These are phyloP conservation scores for Phalacrocorax pelagicus DNA, from an alignment of 2,113 vertebrate species.

Conservation along the genomic window DNA sequence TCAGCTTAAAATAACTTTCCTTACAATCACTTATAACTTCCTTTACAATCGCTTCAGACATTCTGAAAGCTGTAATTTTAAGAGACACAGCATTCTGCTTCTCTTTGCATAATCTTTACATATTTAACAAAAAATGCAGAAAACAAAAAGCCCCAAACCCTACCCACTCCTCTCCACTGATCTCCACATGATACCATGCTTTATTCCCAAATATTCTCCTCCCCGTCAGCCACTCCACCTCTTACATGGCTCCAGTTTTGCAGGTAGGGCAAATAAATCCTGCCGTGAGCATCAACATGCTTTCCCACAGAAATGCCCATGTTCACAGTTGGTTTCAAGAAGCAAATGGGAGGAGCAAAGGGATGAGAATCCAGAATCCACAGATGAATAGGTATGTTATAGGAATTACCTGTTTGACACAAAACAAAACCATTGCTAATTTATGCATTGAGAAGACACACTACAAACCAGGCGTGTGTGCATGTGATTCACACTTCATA, in stretches of 20 bases:
- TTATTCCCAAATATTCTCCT: not conserved
- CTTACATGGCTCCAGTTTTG: conserved; percentile 94
- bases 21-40: not conserved
- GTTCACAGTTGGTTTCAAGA: conserved; percentile 86
- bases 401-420: conserved; percentile 80
- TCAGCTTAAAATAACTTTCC: not conserved
- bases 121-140: not conserved
- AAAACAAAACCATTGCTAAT: conserved; percentile 30
- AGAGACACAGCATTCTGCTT: not conserved
- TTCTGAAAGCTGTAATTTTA: not conserved
- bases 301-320: conserved; percentile 92
- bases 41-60: not conserved
- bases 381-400: conserved; percentile 90
- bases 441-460: not conserved
- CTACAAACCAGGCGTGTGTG: not conserved
- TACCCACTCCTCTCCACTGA: not conserved
- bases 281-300: conserved; percentile 87
- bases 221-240: not conserved
- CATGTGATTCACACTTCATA: not conserved
- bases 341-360: conserved; percentile 92
- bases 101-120: not conserved
- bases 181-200: not conserved
- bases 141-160: not conserved
- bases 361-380: conserved; percentile 97
- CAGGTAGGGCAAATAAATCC: conserved; percentile 89